A percentile compares a stretch with the other conserved stretches of the same genome.
Conservation (phyloP, 2,888 invertebrate species). For the Diabrotica balteata region DNA sequence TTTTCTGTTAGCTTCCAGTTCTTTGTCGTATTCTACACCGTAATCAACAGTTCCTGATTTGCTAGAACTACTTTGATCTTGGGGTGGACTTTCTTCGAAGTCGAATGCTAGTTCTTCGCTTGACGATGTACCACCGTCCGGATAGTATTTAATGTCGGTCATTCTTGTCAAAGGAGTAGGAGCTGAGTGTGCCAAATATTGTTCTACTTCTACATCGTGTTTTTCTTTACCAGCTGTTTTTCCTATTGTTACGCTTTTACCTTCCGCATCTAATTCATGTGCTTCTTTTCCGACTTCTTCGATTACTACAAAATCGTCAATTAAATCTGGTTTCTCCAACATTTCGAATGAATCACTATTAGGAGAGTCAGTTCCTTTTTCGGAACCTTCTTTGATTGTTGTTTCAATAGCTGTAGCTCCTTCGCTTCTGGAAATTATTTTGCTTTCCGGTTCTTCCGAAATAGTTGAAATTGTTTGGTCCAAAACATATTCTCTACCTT, state of each 20-base stretch:
- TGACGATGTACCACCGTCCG: conserved; percentile 61
- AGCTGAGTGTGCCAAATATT: conserved; percentile 73
- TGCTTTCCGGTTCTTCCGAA: conserved; percentile 65
- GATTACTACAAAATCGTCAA: conserved; percentile 87
- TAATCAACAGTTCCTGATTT: conserved; percentile 58
- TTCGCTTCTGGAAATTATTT: conserved; percentile 61
- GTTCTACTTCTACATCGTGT: conserved; percentile 76
- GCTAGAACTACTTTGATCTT: conserved; percentile 50
- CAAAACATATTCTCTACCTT: conserved; percentile 69
- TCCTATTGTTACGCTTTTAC: conserved; percentile 78
- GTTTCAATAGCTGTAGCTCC: conserved; percentile 69
- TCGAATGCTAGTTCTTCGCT: conserved; percentile 72
- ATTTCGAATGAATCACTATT: conserved; percentile 87
- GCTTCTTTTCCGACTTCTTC: conserved; percentile 90
- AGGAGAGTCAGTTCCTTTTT: conserved; percentile 70
- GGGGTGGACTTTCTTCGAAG: conserved; percentile 72
- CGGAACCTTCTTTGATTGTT: conserved; percentile 62
- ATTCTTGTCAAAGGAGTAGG: conserved; percentile 67
- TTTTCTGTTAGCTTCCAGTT: conserved; percentile 78
- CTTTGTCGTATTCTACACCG: conserved; percentile 62
- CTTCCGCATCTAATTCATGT: conserved; percentile 81
- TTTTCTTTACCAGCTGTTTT: conserved; percentile 62
- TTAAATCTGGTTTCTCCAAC: conserved; percentile 84
- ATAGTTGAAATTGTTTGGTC: conserved; percentile 66
- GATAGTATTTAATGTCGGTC: conserved; percentile 62